Percentiles rank a stretch among this genome's conserved stretches.
phyloP scores from a whole-genome alignment of 1,140 invertebrate genomes.

The Aradophagus sp. region DNA sequence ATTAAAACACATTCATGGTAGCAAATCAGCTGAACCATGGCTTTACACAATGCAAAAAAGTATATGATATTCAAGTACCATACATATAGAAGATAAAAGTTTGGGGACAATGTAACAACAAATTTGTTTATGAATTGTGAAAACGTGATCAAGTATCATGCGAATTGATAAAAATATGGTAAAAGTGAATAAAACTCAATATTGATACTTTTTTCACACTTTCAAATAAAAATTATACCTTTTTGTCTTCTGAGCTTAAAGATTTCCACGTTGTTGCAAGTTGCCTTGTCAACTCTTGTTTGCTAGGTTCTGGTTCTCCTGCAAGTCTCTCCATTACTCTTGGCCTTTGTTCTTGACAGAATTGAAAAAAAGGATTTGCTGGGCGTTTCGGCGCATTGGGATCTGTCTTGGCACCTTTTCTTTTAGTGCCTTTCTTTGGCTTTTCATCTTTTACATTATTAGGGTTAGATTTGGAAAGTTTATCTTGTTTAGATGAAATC shows the following conservation, averaged over 20 bases:
- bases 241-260: constrained; percentile 81
- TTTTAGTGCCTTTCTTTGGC: constrained; percentile 71
- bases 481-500: constrained; percentile 65
- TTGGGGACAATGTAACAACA: too few species aligned
- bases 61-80: too few species aligned
- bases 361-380: constrained; percentile 87
- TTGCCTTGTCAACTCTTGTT: constrained; percentile 84
- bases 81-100: too few species aligned
- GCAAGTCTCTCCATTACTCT: constrained; percentile 81
- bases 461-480: constrained; percentile 60
- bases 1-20: too few species aligned
- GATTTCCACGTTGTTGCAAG: constrained; percentile 84
- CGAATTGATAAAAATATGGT: too few species aligned
- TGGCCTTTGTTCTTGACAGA: constrained; percentile 84
- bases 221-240: constrained; percentile 70
- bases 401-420: constrained; percentile 76
- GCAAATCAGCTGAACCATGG: too few species aligned
- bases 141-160: too few species aligned
- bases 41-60: too few species aligned
- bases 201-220: constrained; percentile 1
- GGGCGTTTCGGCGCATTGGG: constrained; percentile 86
- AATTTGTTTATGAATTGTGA: too few species aligned
- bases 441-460: constrained; percentile 69
- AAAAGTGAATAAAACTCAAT: too few species aligned
- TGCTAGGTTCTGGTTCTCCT: constrained; percentile 81